Percentiles rank a stretch among this genome's conserved stretches.
Conservation (phyloP, 2,888 invertebrate species). For the Scelioninae gen. 1 region DNA sequence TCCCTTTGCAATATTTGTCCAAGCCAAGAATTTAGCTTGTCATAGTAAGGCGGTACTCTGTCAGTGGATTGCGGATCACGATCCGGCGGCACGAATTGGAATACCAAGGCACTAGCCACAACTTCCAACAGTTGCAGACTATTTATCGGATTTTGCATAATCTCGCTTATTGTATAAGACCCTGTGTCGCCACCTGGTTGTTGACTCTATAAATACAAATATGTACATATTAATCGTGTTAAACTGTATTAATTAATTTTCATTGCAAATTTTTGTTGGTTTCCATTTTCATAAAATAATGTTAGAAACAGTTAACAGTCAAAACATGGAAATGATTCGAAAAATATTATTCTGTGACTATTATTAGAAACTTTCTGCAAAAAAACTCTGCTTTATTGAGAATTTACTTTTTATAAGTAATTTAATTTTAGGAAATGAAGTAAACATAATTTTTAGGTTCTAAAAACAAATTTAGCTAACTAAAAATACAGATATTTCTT, state of each 20-base stretch:
- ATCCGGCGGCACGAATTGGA: slow-evolving; percentile 89
- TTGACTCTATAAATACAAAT: slow-evolving; percentile 88
- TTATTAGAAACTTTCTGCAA: too few species aligned
- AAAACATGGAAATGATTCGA: too few species aligned
- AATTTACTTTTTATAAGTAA: too few species aligned
- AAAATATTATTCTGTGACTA: too few species aligned
- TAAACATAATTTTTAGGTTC: too few species aligned
- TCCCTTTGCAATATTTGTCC: slow-evolving; percentile 95
- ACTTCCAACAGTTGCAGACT: slow-evolving; percentile 89
- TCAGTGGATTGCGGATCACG: slow-evolving; percentile 84
- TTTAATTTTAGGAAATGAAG: too few species aligned
- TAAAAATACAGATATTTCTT: too few species aligned
- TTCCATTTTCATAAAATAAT: too few species aligned
- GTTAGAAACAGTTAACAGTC: too few species aligned
- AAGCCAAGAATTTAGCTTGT: slow-evolving; percentile 95
- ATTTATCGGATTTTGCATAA: slow-evolving; percentile 87
- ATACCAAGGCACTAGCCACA: slow-evolving; percentile 93
- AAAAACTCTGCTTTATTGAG: too few species aligned
- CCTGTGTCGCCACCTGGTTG: slow-evolving; percentile 91
- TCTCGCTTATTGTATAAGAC: slow-evolving; percentile 86
- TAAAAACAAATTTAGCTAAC: too few species aligned
- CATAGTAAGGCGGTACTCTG: slow-evolving; percentile 89
- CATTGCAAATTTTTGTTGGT: not conserved
- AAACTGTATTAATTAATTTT: not conserved
- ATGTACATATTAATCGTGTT: not conserved